Evolutionary conservation across 2,888 invertebrate genomes (phyloP).

Genomic region (Bruchidius siliquastri): DNA sequence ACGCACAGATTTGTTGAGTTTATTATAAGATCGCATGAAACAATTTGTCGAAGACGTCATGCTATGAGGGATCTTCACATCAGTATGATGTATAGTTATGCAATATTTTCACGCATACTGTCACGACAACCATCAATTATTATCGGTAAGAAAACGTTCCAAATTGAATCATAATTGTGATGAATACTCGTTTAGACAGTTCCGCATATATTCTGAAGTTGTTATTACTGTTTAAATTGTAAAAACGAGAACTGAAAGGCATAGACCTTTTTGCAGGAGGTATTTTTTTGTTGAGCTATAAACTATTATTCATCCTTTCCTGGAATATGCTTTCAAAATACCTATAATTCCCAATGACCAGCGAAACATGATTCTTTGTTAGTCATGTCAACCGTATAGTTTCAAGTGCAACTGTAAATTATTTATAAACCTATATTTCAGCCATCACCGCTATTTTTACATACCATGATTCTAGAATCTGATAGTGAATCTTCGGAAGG

Average conservation of each 20-base stretch:
- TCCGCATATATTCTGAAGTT: not conserved
- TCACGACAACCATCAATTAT: not conserved
- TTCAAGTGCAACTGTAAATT: too few relatives aligned
- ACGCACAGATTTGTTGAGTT: not conserved
- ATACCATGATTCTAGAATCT: too few relatives aligned
- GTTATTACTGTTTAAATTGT: not conserved
- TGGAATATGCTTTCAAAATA: too few relatives aligned
- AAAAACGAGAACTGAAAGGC: not conserved
- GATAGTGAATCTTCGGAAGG: too few relatives aligned
- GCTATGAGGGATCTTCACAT: not conserved
- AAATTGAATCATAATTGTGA: not conserved
- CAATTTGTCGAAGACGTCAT: not conserved
- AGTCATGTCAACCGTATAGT: too few relatives aligned
- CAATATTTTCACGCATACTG: not conserved
- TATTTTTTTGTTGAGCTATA: too few relatives aligned
- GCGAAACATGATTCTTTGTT: too few relatives aligned
- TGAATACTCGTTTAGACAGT: not conserved
- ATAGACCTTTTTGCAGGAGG: too few relatives aligned
- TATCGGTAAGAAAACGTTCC: not conserved
- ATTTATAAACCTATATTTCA: too few relatives aligned
- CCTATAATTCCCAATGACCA: too few relatives aligned
- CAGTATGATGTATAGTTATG: not conserved
- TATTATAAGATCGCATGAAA: not conserved
- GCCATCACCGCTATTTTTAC: too few relatives aligned
- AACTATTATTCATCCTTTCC: too few relatives aligned